These are phyloP conservation scores for Ctenoplectra terminalis DNA, from an alignment of 1,140 invertebrate genomes.

Conservation along the genomic window DNA sequence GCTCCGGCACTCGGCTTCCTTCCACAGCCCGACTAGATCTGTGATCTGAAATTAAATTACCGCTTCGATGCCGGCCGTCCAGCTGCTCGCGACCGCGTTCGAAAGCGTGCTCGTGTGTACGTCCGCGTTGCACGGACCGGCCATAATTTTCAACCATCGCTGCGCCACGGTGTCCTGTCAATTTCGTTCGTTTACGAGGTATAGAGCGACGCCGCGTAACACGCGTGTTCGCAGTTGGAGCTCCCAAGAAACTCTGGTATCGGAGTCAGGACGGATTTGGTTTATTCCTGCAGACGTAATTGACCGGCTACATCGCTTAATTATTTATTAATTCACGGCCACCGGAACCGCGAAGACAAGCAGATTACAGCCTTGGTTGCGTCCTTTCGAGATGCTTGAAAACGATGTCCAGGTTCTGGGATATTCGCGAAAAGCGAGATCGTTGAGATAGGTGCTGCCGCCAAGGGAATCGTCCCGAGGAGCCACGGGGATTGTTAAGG, in stretches of 20 bases:
- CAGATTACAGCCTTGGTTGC: too few relatives aligned
- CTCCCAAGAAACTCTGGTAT: neutral
- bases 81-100: neutral
- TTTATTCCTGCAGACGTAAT: neutral
- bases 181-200: slow-evolving; percentile 10
- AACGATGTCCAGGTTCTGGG: too few relatives aligned
- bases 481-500: neutral
- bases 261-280: too few relatives aligned
- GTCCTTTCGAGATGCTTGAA: too few relatives aligned
- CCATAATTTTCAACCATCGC: slow-evolving; percentile 41
- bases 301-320: neutral
- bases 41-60: slow-evolving; percentile 64
- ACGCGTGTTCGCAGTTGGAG: neutral
- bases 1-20: neutral
- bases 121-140: neutral
- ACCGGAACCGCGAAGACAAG: too few relatives aligned
- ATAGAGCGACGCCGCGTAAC: neutral
- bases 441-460: neutral
- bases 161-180: neutral
- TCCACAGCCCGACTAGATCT: slow-evolving; percentile 11
- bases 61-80: neutral
- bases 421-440: slow-evolving; percentile 12
- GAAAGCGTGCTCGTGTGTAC: neutral
- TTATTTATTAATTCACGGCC: slow-evolving; percentile 7
- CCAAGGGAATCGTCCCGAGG: neutral